Base-by-base conservation (phyloP, 2,797 vertebrate genomes). In the Macropodus opercularis region DNA sequence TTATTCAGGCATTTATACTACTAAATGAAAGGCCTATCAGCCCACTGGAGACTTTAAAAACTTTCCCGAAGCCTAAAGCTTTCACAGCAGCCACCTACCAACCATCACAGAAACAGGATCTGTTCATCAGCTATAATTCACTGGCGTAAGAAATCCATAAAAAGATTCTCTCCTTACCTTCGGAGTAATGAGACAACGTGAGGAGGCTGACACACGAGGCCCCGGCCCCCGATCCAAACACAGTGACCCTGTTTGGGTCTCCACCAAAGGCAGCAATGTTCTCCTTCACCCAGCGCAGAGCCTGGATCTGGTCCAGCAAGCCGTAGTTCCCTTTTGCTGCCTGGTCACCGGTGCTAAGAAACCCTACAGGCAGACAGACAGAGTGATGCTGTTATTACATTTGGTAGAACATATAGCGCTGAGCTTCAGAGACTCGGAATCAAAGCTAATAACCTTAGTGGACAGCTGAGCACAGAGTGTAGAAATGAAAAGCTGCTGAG, bases 271-370 rank as follows among this genome's bases (percentile, higher is more conserved):
- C 93, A 21, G 93, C 95, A 3, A 96, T 95, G 57, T 99, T 99
- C 91, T 98, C 96, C 86, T 96, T 96, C 9, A 98, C 94, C 97
- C 97, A 99, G 14, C 97, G 92, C 51, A 99, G 89, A 13, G 96
- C 96, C 77, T 98, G 96, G 81, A 99, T 99, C 92, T 99, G 96
- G 62, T 99, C 97, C 80, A 98, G 90, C 50, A 99, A 83, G 38
- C 96, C 97, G 0, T 98, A 98, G 88, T 99, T 99, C 34, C 96
- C 97, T 77, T 96, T 96, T 12, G 97, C 96, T 5, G 96, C 96
- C 87, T 97, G 96, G 81, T 99, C 96, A 0, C 97, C 97, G 3
- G 96, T 99, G 57, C 96, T 99, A 43, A 99, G 86, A 80, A 98
- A 99, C 14, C 97, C 96, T 98, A 9, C 41, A 72, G 35, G 22